These are phyloP conservation scores for Siniperca knerii DNA, from an alignment of 2,113 vertebrate genomes.

Conservation along the genomic window DNA sequence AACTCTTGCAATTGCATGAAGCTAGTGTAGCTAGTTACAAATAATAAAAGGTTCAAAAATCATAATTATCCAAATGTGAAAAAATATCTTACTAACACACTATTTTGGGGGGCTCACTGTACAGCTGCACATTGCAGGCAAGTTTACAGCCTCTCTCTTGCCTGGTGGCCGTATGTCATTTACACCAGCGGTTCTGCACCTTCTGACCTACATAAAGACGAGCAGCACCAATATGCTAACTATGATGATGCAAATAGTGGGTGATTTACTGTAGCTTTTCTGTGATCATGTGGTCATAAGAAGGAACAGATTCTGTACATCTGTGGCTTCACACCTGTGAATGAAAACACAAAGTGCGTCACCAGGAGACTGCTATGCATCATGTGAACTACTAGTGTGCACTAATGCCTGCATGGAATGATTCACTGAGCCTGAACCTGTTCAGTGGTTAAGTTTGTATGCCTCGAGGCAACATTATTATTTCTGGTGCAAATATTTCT, in stretches of 20 bases:
- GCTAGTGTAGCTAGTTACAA: neutral
- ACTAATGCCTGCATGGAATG: neutral
- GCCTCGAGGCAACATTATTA: constrained; percentile 8
- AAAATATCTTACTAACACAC: neutral
- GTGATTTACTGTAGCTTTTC: neutral
- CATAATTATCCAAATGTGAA: neutral
- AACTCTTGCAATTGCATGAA: neutral
- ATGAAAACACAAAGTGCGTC: constrained; percentile 30
- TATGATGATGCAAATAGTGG: constrained; percentile 13
- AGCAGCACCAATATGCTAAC: constrained; percentile 40
- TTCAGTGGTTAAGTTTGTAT: constrained; percentile 10
- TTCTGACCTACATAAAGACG: constrained; percentile 67
- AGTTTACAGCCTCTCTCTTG: constrained; percentile 19
- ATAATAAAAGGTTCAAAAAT: neutral
- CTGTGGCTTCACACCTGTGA: constrained; percentile 44
- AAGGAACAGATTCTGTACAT: constrained; percentile 21
- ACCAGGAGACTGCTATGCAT: neutral
- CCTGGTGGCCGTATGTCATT: constrained; percentile 48
- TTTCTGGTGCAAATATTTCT: constrained; percentile 19
- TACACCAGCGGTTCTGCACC: constrained; percentile 51
- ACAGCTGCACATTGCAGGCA: neutral
- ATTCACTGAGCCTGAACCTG: constrained; percentile 34
- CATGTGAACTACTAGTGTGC: constrained; percentile 17
- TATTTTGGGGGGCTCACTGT: neutral
- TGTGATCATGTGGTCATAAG: neutral